These are phyloP conservation scores for Druon quercuslanigerum DNA, from an alignment of 1,140 invertebrate genomes.

Conservation along the genomic window DNA sequence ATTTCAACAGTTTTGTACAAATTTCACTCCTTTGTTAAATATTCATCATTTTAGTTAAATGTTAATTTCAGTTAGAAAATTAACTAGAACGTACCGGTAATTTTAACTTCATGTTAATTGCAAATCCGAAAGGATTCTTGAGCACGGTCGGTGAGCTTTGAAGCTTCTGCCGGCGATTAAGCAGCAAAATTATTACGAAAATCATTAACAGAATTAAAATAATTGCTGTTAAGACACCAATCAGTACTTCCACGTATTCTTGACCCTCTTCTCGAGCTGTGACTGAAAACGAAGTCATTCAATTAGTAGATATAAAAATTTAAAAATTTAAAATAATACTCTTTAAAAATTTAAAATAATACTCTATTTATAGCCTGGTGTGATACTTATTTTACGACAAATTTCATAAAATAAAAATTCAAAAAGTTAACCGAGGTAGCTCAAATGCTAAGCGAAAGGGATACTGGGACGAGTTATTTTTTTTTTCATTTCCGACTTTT, in stretches of 20 bases:
- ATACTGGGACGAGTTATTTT: slow-evolving; percentile 3
- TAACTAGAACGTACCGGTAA: neutral
- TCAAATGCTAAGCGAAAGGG: slow-evolving; percentile 7
- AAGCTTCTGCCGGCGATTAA: slow-evolving; percentile 81
- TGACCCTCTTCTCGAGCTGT: slow-evolving; percentile 79
- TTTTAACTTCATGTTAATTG: slow-evolving; percentile 82
- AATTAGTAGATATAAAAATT: too few species aligned
- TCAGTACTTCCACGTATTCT: slow-evolving; percentile 83
- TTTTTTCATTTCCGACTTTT: slow-evolving; percentile 42
- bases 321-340: too few species aligned
- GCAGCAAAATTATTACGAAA: slow-evolving; percentile 81
- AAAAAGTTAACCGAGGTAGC: neutral
- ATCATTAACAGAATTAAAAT: slow-evolving; percentile 81
- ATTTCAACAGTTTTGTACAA: too few species aligned
- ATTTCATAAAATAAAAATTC: neutral
- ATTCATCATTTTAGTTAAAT: too few species aligned
- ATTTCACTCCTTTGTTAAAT: too few species aligned
- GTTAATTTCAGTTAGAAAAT: too few species aligned
- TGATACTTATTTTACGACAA: neutral
- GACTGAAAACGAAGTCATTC: slow-evolving; percentile 67
- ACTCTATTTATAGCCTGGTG: too few species aligned
- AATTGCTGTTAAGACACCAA: slow-evolving; percentile 84
- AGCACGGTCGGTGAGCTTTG: slow-evolving; percentile 80
- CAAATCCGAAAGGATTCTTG: slow-evolving; percentile 81
- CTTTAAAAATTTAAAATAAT: too few species aligned